Conservation (phyloP, 2,888 invertebrate genomes). For the Netelia inedita region DNA sequence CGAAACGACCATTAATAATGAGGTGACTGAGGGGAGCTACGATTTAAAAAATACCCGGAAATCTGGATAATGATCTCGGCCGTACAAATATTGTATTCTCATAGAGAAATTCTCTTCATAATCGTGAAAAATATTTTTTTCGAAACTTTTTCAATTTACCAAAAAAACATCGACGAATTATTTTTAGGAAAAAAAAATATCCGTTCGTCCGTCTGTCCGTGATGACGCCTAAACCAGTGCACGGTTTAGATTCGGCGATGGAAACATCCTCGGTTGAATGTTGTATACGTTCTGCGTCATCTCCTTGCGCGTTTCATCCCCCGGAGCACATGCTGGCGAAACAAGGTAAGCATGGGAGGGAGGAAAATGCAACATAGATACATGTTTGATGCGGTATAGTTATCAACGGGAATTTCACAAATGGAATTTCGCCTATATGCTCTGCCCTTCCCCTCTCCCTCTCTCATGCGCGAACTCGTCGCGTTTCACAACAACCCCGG, state of each 20-base stretch:
- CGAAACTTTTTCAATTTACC: no score
- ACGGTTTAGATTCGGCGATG: neutral
- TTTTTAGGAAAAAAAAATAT: no score
- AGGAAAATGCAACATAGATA: slow-evolving; percentile 28
- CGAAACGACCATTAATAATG: slow-evolving; percentile 57
- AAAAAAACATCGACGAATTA: no score
- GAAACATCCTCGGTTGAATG: neutral
- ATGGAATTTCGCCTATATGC: slow-evolving; percentile 68
- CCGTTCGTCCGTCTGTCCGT: no score
- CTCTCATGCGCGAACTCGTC: neutral
- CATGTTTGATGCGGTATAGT: slow-evolving; percentile 39
- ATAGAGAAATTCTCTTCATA: no score
- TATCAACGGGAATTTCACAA: slow-evolving; percentile 70
- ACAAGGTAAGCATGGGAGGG: neutral
- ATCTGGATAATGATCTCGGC: neutral
- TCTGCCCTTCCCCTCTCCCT: slow-evolving; percentile 51
- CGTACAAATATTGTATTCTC: no score
- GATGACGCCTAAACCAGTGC: neutral
- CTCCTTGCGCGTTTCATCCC: slow-evolving; percentile 28
- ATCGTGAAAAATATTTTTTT: no score
- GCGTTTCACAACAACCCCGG: slow-evolving; percentile 35
- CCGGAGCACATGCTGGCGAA: neutral
- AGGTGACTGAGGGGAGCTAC: slow-evolving; percentile 28
- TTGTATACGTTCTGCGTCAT: slow-evolving; percentile 7
- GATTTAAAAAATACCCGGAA: neutral